Evolutionary conservation across 2,888 invertebrate species (phyloP).

Genomic region (Rotaria macrura): DNA sequence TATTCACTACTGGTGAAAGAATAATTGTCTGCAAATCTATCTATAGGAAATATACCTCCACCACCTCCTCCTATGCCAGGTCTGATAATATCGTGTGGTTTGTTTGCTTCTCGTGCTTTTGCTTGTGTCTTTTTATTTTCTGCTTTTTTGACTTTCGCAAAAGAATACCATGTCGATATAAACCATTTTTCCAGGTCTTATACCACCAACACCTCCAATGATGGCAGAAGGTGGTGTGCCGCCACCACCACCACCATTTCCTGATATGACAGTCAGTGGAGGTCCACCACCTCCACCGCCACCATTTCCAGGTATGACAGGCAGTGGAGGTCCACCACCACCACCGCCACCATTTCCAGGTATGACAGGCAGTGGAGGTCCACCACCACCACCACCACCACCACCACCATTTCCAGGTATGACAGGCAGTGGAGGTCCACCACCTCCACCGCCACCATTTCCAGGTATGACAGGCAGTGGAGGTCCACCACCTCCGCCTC

Average conservation of each 20-base stretch:
- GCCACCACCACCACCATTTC: neutral
- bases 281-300: neutral
- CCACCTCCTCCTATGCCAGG: neutral
- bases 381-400: neutral
- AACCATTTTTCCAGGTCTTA: neutral
- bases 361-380: too few species aligned
- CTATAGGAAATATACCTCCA: neutral
- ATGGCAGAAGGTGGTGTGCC: neutral
- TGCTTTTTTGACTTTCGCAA: neutral
- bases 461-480: neutral
- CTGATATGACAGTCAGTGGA: neutral
- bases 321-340: too few species aligned
- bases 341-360: neutral
- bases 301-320: neutral
- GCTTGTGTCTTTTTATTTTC: neutral
- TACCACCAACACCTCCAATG: neutral
- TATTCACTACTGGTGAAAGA: neutral
- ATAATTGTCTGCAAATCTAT: neutral
- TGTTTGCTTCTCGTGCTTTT: neutral
- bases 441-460: neutral
- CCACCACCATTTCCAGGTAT: neutral
- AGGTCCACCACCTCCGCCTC: neutral
- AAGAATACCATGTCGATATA: neutral
- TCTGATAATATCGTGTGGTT: neutral
- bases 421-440: neutral